Base-by-base conservation (phyloP, 2,797 vertebrate species). In the Lutjanus argentimaculatus region DNA sequence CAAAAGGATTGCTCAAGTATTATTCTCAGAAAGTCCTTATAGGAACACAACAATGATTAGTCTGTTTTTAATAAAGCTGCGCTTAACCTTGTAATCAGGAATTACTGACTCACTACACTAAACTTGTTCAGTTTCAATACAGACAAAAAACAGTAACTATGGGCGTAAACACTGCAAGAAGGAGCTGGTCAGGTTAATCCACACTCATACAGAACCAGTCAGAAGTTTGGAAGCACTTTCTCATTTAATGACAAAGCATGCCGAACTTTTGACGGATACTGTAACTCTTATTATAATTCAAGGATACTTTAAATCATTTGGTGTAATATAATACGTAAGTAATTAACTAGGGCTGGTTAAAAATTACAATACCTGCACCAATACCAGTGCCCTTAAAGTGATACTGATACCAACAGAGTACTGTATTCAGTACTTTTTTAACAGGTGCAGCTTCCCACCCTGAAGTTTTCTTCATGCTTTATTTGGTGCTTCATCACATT, bases 41-140 rank as follows among this genome's bases (percentile, higher is more conserved):
- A 42, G 63, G 72, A 84, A 57, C 73, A 82, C 67, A 82, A 83
- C 79, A 85, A 79, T 77, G 67, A 77, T 53, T 75, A 45, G 8
- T 22, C 49, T 85, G 82, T 88, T 82, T 56, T 69, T 56, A 42
- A 68, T 30, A 84, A 89, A 88, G 63, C 72, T 80, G 72, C 30
- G 71, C 3, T 36, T 64, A 40, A 70, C 68, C 25, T 36, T 21
- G 61, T 81, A 16, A 83, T 67, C 53, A 69, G 67, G 63, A 75
- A 77, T 74, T 61, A 85, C 40, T 40, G 49, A 74, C 12, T 48
- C 52, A 70, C 10, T 48, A 36, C 42, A 83, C 61, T 19, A 48
- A 64, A 43, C 21, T 52, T 51, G 30, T 49, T 21, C 15, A 62
- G 36, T 43, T 16, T 40, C 9, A 25, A 30, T 49, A 25, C 25